Evolutionary conservation across 2,113 vertebrate genomes (phyloP), one percentile per base, ranked within the genome.

Genomic region (Toxostoma redivivum): DNA sequence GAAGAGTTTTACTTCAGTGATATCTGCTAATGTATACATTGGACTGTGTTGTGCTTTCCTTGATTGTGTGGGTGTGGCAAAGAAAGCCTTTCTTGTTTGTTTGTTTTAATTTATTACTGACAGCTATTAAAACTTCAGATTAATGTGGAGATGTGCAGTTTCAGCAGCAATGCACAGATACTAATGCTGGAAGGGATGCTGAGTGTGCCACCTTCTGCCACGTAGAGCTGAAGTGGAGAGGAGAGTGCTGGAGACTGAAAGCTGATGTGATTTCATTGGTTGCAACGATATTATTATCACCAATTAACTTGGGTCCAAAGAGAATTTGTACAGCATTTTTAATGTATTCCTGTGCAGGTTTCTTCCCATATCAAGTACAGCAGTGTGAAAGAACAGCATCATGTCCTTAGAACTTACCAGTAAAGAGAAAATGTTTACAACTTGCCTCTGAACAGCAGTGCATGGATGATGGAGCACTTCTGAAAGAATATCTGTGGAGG

Each of bases 391-490:
- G 35, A 95, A 17, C 23, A 70, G 20, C 17, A 33, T 33, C 20
- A 2, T 45, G 48, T 94, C 72, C 72, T 90, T 60, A 83, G 71
- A 92, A 92, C n/a, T 90, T 86, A 67, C 35, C 35, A 86, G 64
- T 56, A 45, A 81, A 95, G 85, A 64, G 42, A 66, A 86, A 38
- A n/a, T 83, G 76, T 95, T 92, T 96, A 84, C 76, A 90, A 4
- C 66, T 14, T 74, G 79, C 91, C 90, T 95, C 80, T 93, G 76
- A 92, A 57, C 66, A 94, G 47, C 81, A 64, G 50, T 95, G 70
- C 90, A 81, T 70, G 95, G 92, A 77, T 95, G 94, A 92, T 95
- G 62, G 88, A 95, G 45, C 83, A 53, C 86, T 95, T 97, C 78
- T 84, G 61, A 95, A 95, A 90, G 80, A 82, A 61, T 96, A 93